These are phyloP conservation scores for Sinocyclocheilus anshuiensis DNA, from an alignment of 2,113 vertebrate species.

Conservation along the genomic window DNA sequence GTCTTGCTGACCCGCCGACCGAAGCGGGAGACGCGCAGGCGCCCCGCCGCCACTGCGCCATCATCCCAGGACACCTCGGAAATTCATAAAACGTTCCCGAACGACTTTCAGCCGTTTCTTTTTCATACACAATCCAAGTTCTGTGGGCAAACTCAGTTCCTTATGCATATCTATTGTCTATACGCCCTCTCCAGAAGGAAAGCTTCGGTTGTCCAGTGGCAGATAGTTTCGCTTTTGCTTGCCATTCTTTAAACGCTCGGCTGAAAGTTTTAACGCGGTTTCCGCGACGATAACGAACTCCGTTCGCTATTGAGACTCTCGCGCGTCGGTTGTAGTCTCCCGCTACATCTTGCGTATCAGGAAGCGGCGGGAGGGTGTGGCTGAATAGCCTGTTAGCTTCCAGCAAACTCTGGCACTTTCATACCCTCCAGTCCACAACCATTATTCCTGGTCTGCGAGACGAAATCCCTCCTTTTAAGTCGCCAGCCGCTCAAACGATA, in stretches of 20 bases:
- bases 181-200: conserved; percentile 65
- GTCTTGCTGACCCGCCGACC: conserved; percentile 57
- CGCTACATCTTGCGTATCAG: conserved; percentile 71
- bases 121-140: conserved; percentile 67
- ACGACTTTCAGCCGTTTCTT: conserved; percentile 73
- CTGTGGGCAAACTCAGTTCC: conserved; percentile 64
- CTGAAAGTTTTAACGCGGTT: background rate
- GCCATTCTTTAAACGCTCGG: conserved; percentile 58
- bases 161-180: conserved; percentile 71
- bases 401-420: conserved; percentile 12
- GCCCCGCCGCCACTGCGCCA: conserved; percentile 79
- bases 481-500: background rate
- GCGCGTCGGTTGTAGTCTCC: conserved; percentile 61
- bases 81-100: conserved; percentile 58
- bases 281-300: background rate
- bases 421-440: conserved; percentile 8
- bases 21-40: conserved; percentile 75
- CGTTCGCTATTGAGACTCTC: conserved; percentile 46
- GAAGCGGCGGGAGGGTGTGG: conserved; percentile 82
- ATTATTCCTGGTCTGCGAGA: background rate
- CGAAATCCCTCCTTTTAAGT: background rate
- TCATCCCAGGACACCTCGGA: conserved; percentile 81
- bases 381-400: conserved; percentile 59
- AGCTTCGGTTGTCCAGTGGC: conserved; percentile 55
- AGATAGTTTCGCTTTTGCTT: conserved; percentile 42